Conservation (phyloP, 2,113 vertebrate genomes). For the Picathartes gymnocephalus region DNA sequence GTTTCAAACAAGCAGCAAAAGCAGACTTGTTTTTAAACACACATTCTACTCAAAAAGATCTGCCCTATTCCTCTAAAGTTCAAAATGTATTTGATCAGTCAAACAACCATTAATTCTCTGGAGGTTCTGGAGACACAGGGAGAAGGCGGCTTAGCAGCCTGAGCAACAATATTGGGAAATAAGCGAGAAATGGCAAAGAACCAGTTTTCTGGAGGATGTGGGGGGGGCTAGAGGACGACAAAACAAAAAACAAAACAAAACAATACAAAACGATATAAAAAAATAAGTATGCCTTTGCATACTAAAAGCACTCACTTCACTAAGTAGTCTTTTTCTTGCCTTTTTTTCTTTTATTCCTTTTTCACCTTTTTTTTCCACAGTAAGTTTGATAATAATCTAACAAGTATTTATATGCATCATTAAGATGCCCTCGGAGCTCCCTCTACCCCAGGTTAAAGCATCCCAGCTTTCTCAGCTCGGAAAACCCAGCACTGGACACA, state of each 20-base stretch:
- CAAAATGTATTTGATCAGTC: not conserved
- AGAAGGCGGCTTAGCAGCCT: not conserved
- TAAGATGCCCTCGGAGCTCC: not conserved
- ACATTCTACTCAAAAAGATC: not conserved
- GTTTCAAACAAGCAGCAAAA: not conserved
- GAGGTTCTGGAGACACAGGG: not conserved
- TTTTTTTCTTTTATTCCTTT: not conserved
- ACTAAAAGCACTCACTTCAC: not conserved
- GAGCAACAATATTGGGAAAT: not conserved
- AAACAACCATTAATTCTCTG: not conserved
- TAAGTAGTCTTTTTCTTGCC: not conserved
- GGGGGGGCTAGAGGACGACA: rapidly evolving
- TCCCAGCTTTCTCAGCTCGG: not conserved
- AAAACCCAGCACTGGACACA: not conserved
- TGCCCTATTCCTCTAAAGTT: not conserved
- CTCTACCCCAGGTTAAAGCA: not conserved
- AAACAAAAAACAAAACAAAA: not conserved
- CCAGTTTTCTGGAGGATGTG: not conserved
- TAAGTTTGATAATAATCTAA: not conserved
- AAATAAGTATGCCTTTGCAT: not conserved
- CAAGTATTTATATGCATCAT: not conserved
- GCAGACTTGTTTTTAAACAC: not conserved
- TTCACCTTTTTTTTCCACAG: rapidly evolving
- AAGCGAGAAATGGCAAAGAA: not conserved
- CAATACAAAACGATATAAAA: not conserved